A percentile compares a stretch with the other conserved stretches of the same genome.
Evolutionary conservation across 1,140 invertebrate species (phyloP).

Genomic region (Leptinotarsa defecta): DNA sequence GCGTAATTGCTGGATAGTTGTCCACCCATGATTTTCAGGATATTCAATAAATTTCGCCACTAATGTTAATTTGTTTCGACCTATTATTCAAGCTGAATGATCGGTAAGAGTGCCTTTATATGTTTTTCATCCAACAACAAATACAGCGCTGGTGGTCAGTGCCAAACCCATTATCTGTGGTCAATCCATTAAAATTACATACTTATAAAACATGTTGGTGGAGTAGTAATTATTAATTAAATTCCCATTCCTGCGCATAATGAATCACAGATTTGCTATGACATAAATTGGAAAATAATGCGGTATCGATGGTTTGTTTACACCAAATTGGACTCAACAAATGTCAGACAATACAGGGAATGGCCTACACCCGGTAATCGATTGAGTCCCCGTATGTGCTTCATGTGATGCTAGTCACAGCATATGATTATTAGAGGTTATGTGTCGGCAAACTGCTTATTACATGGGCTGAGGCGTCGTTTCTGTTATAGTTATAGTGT

Average conservation of each 20-base stretch:
- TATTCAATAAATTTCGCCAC: no score
- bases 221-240: not conserved
- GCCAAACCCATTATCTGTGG: not conserved
- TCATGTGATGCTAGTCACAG: not conserved
- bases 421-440: not conserved
- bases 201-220: constrained; percentile 2
- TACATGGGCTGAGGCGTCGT: not conserved
- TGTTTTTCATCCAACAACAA: not conserved
- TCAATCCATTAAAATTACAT: not conserved
- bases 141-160: not conserved
- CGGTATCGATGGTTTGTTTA: not conserved
- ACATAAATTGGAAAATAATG: constrained; percentile 1
- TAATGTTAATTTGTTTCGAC: no score
- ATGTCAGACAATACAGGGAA: not conserved
- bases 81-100: no score
- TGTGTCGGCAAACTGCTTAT: constrained; percentile 5
- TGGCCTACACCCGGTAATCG: not conserved
- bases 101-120: not conserved
- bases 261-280: constrained; percentile 1
- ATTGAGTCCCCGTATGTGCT: not conserved
- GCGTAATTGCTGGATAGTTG: no score
- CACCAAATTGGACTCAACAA: not conserved
- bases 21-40: no score
- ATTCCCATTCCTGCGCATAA: not conserved
- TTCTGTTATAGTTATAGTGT: not conserved